phyloP scores from a whole-genome alignment of 2,797 vertebrate species.

The Poeciliopsis paucimaculata region DNA sequence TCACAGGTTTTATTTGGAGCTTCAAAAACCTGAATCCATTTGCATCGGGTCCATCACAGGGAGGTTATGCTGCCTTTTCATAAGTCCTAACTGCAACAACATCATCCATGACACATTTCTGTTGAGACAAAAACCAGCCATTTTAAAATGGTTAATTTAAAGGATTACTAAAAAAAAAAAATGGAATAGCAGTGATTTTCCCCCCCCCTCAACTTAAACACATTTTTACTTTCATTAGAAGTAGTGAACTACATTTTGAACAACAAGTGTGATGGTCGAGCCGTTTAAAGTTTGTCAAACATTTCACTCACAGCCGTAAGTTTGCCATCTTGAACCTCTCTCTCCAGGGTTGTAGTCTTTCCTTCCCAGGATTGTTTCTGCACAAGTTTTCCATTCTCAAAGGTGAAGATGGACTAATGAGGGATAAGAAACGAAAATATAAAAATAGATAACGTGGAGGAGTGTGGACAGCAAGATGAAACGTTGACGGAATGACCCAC shows the following conservation, averaged over 20 bases:
- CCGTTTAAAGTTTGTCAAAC: neutral
- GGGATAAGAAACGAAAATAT: neutral
- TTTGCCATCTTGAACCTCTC: conserved; percentile 88
- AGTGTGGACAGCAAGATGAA: neutral
- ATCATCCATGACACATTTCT: conserved; percentile 89
- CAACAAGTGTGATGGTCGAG: neutral
- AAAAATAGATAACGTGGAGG: fast-evolving
- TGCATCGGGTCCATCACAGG: neutral
- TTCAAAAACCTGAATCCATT: conserved; percentile 1
- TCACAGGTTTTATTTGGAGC: conserved; percentile 57
- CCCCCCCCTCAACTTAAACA: neutral
- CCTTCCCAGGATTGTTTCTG: conserved; percentile 94
- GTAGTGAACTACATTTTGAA: neutral
- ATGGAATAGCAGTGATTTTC: neutral
- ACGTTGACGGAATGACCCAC: conserved; percentile 58
- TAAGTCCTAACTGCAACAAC: conserved; percentile 89
- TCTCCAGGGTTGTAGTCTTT: conserved; percentile 87
- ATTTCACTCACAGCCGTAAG: conserved; percentile 87
- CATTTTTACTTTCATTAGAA: neutral
- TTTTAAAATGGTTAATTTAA: neutral
- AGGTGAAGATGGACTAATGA: conserved; percentile 83
- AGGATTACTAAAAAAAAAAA: neutral
- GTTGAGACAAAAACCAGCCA: conserved; percentile 36
- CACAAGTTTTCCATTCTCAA: conserved; percentile 86
- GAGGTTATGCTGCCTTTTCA: conserved; percentile 65